Conservation (phyloP, 2,113 vertebrate species). For the Talpa occidentalis region DNA sequence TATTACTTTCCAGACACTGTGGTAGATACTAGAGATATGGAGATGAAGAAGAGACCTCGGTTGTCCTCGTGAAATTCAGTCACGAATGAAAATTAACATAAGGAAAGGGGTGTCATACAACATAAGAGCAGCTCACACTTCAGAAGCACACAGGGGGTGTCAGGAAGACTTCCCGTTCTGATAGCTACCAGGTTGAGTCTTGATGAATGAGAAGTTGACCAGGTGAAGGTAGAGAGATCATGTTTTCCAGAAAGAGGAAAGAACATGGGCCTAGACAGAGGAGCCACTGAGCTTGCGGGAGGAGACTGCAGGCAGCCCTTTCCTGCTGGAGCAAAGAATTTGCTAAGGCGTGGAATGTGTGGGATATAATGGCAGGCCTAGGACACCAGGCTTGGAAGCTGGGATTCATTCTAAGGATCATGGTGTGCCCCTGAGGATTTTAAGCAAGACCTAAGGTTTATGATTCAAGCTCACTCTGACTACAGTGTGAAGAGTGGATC, state of each 20-base stretch:
- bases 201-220: not conserved
- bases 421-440: not conserved
- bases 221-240: not conserved
- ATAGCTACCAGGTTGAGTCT: not conserved
- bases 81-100: not conserved
- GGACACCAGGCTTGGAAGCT: not conserved
- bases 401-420: not conserved
- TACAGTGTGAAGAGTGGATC: not conserved
- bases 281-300: not conserved
- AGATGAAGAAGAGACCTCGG: not conserved
- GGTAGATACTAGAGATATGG: not conserved
- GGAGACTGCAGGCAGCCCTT: not conserved
- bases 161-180: not conserved
- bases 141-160: not conserved
- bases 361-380: not conserved
- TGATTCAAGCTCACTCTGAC: not conserved
- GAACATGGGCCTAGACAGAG: not conserved
- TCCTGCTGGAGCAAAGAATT: not conserved
- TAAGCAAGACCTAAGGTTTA: not conserved
- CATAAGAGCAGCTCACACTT: not conserved
- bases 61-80: not conserved
- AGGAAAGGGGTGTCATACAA: not conserved
- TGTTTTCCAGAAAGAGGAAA: not conserved
- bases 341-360: not conserved
- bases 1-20: constrained; percentile 2